Base-by-base conservation (phyloP, 92 coral and sea anemone genomes). In the Pocillopora meandrina region DNA sequence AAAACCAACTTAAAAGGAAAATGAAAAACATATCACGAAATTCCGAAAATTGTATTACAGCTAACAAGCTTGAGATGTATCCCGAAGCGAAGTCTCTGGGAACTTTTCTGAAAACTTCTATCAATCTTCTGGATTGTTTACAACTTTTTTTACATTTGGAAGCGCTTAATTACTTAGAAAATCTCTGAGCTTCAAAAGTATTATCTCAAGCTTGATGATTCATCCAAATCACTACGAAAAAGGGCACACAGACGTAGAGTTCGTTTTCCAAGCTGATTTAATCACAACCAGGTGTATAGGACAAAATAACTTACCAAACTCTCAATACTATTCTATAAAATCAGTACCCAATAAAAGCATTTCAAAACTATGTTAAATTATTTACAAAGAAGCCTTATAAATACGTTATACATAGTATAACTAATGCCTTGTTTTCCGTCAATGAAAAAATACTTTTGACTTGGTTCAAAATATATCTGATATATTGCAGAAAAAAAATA, bases 391-490 rank as follows among this genome's bases (percentile, higher is more conserved):
- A 21, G 80, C 18, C 14, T 57, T 73, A 26, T 72, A 82, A 82
- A 83, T 74, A 73, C 80, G 86, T 67, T 80, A 74, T 83, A 74
- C 80, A 83, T 49, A 75, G 80, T 83, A 83, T 74, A 79, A 74
- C 86, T 73, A 21, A 65, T n/a, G 15, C 31, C 57, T 12, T 74
- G 74, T 72, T 82, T 52, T 72, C 79, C 52, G 14, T 34, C 72
- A 83, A 73, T 49, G 73, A 23, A 83, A 79, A 74, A 74, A 83
- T 74, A 61, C 57, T 47, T 18, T 82, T 72, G 31, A 59, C 31
- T 56, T 72, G 47, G 56, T 71, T 36, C 42, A 82, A 81, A 60
- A 70, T 57, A n/a, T 47, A 80, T 78, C 23, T n/a, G 56, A 71
- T 69, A 82, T 73, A 73, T 61, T 83, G 72, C 86, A 83, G 61